Base-by-base conservation (phyloP, 2,888 invertebrate genomes). In the Sisyra terminalis region DNA sequence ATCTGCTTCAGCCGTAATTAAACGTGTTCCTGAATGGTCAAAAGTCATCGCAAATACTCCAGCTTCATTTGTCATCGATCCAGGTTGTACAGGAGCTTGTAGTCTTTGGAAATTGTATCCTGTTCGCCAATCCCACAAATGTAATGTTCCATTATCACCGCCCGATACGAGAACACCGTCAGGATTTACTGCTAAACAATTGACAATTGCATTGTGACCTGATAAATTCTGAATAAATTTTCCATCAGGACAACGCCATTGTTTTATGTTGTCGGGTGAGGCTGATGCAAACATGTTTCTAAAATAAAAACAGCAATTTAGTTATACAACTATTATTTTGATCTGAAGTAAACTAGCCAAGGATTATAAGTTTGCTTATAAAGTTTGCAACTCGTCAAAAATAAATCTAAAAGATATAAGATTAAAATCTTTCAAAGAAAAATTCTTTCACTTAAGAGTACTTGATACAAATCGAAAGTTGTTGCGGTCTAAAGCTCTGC, bases 31-130 rank as follows among this genome's bases (percentile, higher is more conserved):
- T n/a, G 92, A 90, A 50, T 84, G 79, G 64, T 98, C 98, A 62
- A 87, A 99, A 1, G 78, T 80, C 75, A 94, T 83, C 42, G 96
- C 81, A 67, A 94, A 98, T 48, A 99, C 85, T 34, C 98, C 98
- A 13, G 94, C 89, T 63, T 99, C 98, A 11, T 93, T 94, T 64
- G 98, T 98, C 81, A 99, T 97, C 0, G 97, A 97, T 10, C 98
- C 98, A 0, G 97, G 96, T 59, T 99, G 98, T 0, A 92, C 93
- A 2, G 89, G 86, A 3, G 94, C 80, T 67, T 86, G 85, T 46
- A 86, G 65, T 45, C 88, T 70, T 64, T 99, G 98, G 68, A 97
- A 99, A 66, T 98, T 98, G 57, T 97, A 97, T 1, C 97, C 98
- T 0, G 96, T 96, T 54, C 89, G 73, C 97, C 97, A 98, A 60